These are phyloP conservation scores for Pangasius macronema DNA, from an alignment of 2,797 vertebrate genomes.

Conservation along the genomic window DNA sequence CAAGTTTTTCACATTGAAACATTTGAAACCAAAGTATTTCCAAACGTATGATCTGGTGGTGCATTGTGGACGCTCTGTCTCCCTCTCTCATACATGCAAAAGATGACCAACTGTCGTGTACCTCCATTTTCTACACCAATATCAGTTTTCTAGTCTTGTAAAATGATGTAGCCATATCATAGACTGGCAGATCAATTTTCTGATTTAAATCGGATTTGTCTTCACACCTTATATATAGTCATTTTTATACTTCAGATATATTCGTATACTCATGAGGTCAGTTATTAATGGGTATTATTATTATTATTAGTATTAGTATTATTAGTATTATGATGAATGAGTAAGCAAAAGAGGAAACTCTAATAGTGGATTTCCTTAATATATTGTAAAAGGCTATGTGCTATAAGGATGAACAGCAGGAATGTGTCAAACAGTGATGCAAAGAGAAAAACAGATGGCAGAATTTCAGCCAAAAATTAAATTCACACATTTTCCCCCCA, in stretches of 20 bases:
- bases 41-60: neutral
- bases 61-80: neutral
- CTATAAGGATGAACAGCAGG: neutral
- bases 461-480: neutral
- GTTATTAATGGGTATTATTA: neutral
- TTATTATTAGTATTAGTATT: neutral
- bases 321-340: neutral
- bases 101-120: neutral
- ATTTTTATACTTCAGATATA: neutral
- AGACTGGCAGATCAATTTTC: neutral
- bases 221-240: neutral
- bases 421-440: neutral
- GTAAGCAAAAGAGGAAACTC: neutral
- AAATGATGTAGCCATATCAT: neutral
- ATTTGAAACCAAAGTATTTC: constrained; percentile 6
- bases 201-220: neutral
- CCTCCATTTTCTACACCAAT: neutral
- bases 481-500: neutral
- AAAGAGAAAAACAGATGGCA: neutral
- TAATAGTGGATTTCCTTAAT: neutral
- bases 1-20: no score
- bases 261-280: neutral
- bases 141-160: neutral
- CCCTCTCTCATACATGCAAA: neutral
- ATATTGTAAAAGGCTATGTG: neutral